These are phyloP conservation scores for Heliconius hewitsoni DNA, from an alignment of 1,140 invertebrate genomes.

Conservation along the genomic window DNA sequence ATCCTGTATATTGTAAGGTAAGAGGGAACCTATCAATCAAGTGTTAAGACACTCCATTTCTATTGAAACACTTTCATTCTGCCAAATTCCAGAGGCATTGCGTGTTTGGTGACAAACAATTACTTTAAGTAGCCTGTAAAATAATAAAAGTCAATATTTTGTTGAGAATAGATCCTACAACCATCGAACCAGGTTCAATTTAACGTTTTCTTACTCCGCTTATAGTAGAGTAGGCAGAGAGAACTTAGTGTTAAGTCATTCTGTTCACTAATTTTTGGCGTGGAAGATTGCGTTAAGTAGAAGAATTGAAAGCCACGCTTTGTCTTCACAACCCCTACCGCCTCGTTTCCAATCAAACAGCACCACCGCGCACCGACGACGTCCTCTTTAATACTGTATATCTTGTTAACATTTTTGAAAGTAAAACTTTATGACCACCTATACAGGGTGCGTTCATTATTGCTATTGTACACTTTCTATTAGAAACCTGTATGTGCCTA, in stretches of 20 bases:
- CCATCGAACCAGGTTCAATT: too few species aligned
- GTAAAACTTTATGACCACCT: background rate
- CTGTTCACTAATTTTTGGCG: background rate
- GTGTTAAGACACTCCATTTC: too few species aligned
- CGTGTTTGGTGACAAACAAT: too few species aligned
- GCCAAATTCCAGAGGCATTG: too few species aligned
- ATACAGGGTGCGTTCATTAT: constrained; percentile 16
- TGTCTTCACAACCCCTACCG: background rate
- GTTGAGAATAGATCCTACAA: too few species aligned
- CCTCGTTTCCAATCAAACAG: too few species aligned
- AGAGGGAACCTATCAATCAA: too few species aligned
- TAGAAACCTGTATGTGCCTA: constrained; percentile 33
- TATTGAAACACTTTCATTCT: too few species aligned
- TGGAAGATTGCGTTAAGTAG: background rate
- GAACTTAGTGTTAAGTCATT: background rate
- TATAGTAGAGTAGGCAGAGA: background rate
- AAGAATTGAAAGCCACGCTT: background rate
- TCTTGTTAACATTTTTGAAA: background rate
- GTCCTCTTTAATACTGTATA: background rate
- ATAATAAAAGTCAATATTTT: too few species aligned
- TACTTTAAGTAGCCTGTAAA: too few species aligned
- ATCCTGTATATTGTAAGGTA: too few species aligned
- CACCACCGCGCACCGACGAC: background rate
- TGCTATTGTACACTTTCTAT: constrained; percentile 20
- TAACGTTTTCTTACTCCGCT: too few species aligned